These are phyloP conservation scores for Parochlus steinenii DNA, from an alignment of 2,888 invertebrate genomes.

Conservation along the genomic window DNA sequence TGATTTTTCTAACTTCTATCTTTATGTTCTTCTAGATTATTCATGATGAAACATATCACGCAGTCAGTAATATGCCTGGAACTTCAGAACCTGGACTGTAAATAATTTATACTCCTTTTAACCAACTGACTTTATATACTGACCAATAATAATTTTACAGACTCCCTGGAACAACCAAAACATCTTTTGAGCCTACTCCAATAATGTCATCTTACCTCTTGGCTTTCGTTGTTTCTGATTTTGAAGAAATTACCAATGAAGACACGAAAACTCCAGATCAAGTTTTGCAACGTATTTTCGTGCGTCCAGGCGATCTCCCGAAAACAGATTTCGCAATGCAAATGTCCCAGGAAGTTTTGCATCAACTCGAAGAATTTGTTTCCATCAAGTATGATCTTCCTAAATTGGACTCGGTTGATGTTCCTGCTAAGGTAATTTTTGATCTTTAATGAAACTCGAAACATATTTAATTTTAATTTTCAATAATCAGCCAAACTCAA, in stretches of 20 bases:
- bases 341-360: not conserved
- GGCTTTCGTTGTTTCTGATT: slow-evolving; percentile 47
- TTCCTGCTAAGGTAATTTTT: slow-evolving; percentile 6
- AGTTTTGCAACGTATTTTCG: not conserved
- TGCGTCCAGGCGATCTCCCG: not conserved
- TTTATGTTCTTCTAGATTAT: slow-evolving; percentile 1
- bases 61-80: too few relatives aligned
- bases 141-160: not conserved
- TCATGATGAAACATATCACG: not conserved
- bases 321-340: not conserved
- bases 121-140: not conserved
- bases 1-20: slow-evolving; percentile 13
- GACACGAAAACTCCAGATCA: not conserved
- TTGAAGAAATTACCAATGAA: slow-evolving; percentile 15
- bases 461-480: too few relatives aligned
- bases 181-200: slow-evolving; percentile 30
- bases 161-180: slow-evolving; percentile 1
- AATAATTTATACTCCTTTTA: not conserved
- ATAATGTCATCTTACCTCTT: slow-evolving; percentile 57
- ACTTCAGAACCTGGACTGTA: not conserved
- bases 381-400: slow-evolving; percentile 1
- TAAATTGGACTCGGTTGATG: slow-evolving; percentile 1
- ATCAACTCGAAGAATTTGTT: slow-evolving; percentile 4
- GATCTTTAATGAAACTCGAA: too few relatives aligned
- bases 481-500: too few relatives aligned